phyloP scores from a whole-genome alignment of 2,113 vertebrate genomes.

The Monarcha castaneiventris region DNA sequence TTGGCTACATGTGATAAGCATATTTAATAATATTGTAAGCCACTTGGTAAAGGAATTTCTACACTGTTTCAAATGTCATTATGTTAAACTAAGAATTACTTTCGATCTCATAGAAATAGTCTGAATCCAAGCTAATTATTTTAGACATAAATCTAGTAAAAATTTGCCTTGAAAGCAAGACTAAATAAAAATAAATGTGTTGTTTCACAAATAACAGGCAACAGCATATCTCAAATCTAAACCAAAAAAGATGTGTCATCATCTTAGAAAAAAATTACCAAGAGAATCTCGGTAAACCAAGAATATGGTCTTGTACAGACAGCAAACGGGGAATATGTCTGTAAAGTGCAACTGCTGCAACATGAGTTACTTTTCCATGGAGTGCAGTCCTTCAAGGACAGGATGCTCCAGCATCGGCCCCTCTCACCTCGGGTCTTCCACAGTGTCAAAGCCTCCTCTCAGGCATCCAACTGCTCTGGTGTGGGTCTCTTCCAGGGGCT shows the following conservation, averaged over 20 bases:
- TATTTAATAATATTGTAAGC: neutral
- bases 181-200: neutral
- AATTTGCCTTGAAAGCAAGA: neutral
- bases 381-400: neutral
- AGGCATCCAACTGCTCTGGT: neutral
- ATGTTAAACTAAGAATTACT: neutral
- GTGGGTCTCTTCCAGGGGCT: too few species aligned
- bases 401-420: neutral
- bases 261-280: neutral
- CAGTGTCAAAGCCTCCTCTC: accelerated
- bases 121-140: neutral
- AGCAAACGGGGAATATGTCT: neutral
- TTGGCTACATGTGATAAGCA: neutral
- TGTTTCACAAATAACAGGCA: neutral
- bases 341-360: neutral
- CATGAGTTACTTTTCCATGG: neutral
- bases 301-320: neutral
- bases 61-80: neutral
- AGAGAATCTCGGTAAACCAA: neutral
- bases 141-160: neutral
- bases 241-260: neutral
- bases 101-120: neutral
- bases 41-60: neutral
- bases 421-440: neutral
- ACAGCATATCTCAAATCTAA: neutral